Conservation (phyloP, 2,113 vertebrate genomes). For the Xenus cinereus region DNA sequence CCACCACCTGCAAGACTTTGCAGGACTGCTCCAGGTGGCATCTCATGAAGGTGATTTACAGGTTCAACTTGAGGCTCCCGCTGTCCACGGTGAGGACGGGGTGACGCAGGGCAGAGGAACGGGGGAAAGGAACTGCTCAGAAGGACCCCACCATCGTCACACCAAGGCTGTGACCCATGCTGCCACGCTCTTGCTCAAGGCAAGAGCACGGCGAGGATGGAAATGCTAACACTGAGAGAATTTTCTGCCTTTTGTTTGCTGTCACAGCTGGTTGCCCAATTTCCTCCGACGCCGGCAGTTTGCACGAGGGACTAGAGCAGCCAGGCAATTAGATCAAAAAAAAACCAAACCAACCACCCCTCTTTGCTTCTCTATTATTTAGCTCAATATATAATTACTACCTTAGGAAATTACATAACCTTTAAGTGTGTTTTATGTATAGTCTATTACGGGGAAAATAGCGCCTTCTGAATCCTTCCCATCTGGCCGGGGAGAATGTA, state of each 20-base stretch:
- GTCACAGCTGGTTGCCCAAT: slow-evolving; percentile 15
- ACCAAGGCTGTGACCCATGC: background rate
- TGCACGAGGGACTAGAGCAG: slow-evolving; percentile 10
- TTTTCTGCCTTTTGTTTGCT: background rate
- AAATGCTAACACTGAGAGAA: background rate
- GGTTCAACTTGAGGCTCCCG: background rate
- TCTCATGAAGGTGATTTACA: background rate
- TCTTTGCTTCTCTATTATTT: slow-evolving; percentile 51
- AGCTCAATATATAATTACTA: slow-evolving; percentile 44
- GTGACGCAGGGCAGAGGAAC: rapidly evolving
- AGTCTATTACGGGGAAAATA: background rate
- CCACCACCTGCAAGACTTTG: background rate
- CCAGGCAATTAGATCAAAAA: slow-evolving; percentile 23
- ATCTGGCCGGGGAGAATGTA: background rate
- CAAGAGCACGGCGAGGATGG: background rate
- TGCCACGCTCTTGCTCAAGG: background rate
- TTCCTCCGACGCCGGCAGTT: background rate
- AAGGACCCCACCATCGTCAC: rapidly evolving
- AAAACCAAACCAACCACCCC: background rate
- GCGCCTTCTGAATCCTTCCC: slow-evolving; percentile 1
- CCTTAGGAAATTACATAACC: slow-evolving; percentile 23
- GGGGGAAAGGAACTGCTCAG: rapidly evolving
- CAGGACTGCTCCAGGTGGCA: background rate
- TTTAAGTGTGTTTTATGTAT: slow-evolving; percentile 26
- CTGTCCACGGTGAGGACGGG: background rate